A percentile compares a stretch with the other conserved stretches of the same genome.
These are phyloP conservation scores for Dichetophora obliterata DNA, from an alignment of 2,888 invertebrate genomes.

Conservation along the genomic window DNA sequence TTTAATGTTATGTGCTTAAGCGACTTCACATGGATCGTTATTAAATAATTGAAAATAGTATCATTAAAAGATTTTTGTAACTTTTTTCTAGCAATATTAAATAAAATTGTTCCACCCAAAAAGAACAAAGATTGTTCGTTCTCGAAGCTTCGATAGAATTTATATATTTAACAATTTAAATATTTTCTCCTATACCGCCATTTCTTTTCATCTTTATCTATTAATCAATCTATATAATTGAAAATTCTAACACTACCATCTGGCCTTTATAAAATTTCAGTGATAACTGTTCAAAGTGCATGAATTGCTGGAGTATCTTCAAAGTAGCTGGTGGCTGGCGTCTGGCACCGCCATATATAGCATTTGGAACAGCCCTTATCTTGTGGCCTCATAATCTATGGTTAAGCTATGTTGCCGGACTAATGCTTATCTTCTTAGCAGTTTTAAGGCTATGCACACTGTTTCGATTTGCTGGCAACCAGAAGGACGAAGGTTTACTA, in stretches of 20 bases:
- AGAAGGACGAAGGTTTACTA: constrained; percentile 65
- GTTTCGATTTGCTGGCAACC: constrained; percentile 57
- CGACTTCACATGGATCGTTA: too few relatives aligned
- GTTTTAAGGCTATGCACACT: constrained; percentile 68
- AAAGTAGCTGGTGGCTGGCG: constrained; percentile 64
- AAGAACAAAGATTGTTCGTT: too few relatives aligned
- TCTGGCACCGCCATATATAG: constrained; percentile 63
- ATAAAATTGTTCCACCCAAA: too few relatives aligned
- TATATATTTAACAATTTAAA: too few relatives aligned
- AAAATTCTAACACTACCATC: background rate
- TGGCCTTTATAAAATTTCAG: constrained; percentile 47
- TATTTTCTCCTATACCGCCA: too few relatives aligned
- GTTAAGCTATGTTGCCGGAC: constrained; percentile 72
- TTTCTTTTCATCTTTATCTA: background rate
- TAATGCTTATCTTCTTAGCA: constrained; percentile 69
- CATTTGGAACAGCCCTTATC: constrained; percentile 63
- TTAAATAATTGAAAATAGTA: too few relatives aligned
- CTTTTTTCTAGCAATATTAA: too few relatives aligned
- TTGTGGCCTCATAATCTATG: constrained; percentile 70
- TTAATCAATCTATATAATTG: too few relatives aligned
- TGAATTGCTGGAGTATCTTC: constrained; percentile 62
- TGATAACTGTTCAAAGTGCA: constrained; percentile 60
- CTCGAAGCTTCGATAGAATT: too few relatives aligned
- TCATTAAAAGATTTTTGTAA: too few relatives aligned
- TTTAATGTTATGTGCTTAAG: too few relatives aligned